Evolutionary conservation across 2,797 vertebrate genomes (phyloP), one percentile per base, ranked within the genome.

Genomic region (Takifugu ocellatus): DNA sequence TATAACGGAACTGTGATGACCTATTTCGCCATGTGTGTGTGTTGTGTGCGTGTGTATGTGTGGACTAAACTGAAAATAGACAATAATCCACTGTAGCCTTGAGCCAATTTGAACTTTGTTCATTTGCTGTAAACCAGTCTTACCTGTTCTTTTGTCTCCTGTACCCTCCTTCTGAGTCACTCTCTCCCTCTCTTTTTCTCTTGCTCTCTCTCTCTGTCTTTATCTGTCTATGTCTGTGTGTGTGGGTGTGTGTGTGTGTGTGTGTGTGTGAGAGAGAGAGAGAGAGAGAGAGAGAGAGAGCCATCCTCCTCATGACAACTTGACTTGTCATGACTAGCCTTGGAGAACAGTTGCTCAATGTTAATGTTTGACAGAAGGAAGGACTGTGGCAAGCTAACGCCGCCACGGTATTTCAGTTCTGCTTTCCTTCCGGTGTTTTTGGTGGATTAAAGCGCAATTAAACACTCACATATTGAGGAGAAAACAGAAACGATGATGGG

Each of bases 291-390:
- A 21, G 36, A 2, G 12, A 2, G 31, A 80, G 72, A 83, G 70
- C 76, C 70, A 66, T 82, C 84, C 79, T 79, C 62, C 81, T 86
- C 33, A 10, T 76, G 50, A 59, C 63, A 57, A 33, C 3, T 45
- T 64, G 77, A 81, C 89, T 82, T 90, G 90, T 75, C 74, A 71
- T 77, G 81, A 89, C 88, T 79, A 58, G 88, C 81, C 70, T 44
- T 50, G 78, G 79, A 21, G 66, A 84, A 79, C 77, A 73, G 75
- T 83, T 88, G 66, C 79, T 78, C 77, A 87, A 83, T 81, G 88
- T 88, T 90, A 89, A 88, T 91, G 77, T 90, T 90, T 90, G 72
- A 89, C 82, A 83, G 81, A 84, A 87, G 81, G 80, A 84, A 84
- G 75, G 64, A 68, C 63, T 51, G 60, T 12, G 26, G 46, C 73